Conservation (phyloP, 2,888 invertebrate species). For the Ochlodes sylvanus region DNA sequence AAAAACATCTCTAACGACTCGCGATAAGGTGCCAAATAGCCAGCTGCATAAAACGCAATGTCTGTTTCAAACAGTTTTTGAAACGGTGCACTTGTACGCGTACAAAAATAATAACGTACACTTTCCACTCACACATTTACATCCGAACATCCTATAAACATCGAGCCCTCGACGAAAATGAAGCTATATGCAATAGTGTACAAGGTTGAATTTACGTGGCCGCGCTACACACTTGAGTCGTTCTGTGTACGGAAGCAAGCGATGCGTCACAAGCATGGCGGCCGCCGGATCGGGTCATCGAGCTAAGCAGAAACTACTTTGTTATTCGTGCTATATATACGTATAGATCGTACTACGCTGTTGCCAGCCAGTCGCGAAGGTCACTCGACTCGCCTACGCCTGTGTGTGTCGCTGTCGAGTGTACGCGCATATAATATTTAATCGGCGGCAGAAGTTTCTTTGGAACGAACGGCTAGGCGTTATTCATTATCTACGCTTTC, state of each 20-base stretch:
- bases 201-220: not conserved
- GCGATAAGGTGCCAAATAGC: conserved; percentile 22
- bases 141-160: conserved; percentile 13
- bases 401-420: conserved; percentile 43
- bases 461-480: conserved; percentile 11
- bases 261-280: conserved; percentile 73
- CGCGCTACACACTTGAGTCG: conserved; percentile 51
- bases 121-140: conserved; percentile 62
- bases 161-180: conserved; percentile 41
- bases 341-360: conserved; percentile 54
- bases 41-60: conserved; percentile 40
- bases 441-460: conserved; percentile 23
- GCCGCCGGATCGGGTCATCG: conserved; percentile 71
- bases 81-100: conserved; percentile 74
- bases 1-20: conserved; percentile 23
- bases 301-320: conserved; percentile 58
- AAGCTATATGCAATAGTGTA: conserved; percentile 39
- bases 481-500: conserved; percentile 37
- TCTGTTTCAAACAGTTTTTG: conserved; percentile 67
- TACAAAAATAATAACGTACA: conserved; percentile 75
- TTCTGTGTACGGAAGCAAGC: conserved; percentile 49
- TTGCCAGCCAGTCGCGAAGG: conserved; percentile 79
- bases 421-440: conserved; percentile 27
- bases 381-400: conserved; percentile 63
- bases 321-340: conserved; percentile 51